A percentile compares a stretch with the other conserved stretches of the same genome.
Conservation (phyloP, 2,888 invertebrate species). For the Proisotoma minuta region DNA sequence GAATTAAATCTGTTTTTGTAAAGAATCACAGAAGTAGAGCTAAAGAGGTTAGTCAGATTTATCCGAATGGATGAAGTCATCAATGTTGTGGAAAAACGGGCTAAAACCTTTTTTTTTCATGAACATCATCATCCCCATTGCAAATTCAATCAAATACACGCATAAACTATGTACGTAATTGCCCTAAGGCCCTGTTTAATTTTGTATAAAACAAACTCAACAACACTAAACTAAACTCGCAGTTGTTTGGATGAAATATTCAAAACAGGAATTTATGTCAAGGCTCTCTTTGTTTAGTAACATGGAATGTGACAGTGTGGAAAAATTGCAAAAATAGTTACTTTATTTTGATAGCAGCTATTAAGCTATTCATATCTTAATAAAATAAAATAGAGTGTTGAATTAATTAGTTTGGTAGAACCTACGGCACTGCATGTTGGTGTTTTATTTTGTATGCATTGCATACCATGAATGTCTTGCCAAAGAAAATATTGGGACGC, state of each 20-base stretch:
- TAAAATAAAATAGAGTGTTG: too few relatives aligned
- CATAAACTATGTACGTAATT: background rate
- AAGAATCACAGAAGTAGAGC: too few relatives aligned
- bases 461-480: conserved; percentile 7
- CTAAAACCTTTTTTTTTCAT: too few relatives aligned
- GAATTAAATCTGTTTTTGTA: too few relatives aligned
- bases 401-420: too few relatives aligned
- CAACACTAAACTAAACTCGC: too few relatives aligned
- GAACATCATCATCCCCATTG: background rate
- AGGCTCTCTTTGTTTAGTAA: background rate
- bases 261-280: background rate
- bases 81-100: too few relatives aligned
- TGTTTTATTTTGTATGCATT: conserved; percentile 2
- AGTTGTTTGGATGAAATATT: background rate
- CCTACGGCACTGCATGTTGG: too few relatives aligned
- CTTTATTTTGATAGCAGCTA: too few relatives aligned
- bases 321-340: background rate
- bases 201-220: background rate
- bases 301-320: background rate
- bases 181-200: background rate
- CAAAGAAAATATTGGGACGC: conserved; percentile 16
- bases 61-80: too few relatives aligned
- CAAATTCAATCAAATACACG: background rate
- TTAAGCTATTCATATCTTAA: too few relatives aligned
- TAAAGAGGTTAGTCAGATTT: too few relatives aligned